A percentile compares a stretch with the other conserved stretches of the same genome.
These are phyloP conservation scores for Chaetodon auriga DNA, from an alignment of 2,113 vertebrate genomes.

Conservation along the genomic window DNA sequence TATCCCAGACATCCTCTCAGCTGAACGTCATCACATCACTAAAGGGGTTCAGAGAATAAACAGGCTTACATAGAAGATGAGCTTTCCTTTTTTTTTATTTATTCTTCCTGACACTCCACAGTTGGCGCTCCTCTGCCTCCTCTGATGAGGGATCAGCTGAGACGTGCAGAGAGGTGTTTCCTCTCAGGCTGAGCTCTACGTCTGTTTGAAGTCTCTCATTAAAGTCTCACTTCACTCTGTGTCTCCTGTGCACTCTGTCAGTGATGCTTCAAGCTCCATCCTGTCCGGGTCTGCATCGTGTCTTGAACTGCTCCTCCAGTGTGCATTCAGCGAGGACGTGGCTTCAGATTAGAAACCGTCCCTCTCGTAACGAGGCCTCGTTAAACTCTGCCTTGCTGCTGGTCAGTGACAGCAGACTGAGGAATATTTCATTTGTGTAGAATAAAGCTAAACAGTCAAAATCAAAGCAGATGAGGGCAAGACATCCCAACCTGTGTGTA, in stretches of 20 bases:
- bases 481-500: too few relatives aligned
- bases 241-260: background rate
- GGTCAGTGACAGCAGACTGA: background rate
- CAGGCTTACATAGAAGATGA: background rate
- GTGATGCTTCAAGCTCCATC: background rate
- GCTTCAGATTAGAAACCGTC: too few relatives aligned
- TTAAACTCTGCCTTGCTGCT: background rate
- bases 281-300: too few relatives aligned
- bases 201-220: background rate
- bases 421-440: background rate
- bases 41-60: background rate
- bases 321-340: background rate
- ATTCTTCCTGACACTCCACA: background rate
- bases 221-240: background rate
- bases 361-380: too few relatives aligned
- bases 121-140: background rate
- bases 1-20: background rate
- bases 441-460: too few relatives aligned
- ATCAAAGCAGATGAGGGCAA: too few relatives aligned
- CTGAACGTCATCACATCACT: background rate
- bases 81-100: background rate
- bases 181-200: background rate
- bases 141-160: background rate
- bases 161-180: background rate
- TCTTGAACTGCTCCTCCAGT: background rate